Evolutionary conservation across 1,140 invertebrate species (phyloP), one percentile per base, ranked within the genome.

Genomic region (Kradibia gibbosae): DNA sequence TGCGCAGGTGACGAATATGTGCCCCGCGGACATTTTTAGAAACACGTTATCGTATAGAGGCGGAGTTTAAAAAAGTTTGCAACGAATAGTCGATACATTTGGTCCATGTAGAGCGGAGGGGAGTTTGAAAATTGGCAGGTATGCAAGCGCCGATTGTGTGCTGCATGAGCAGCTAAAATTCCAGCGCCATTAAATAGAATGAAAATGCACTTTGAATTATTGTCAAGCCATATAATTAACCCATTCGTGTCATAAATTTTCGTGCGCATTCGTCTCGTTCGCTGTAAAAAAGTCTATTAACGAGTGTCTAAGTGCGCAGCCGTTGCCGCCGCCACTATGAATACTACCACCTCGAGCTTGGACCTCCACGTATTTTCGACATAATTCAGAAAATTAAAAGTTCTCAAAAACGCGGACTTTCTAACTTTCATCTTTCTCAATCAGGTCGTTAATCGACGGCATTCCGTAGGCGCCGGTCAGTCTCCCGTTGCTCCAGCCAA

Each of bases 361-460:
- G 22, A 25, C n/a, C 48, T 8, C 8, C 73, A 3, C 73, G 73
- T 22, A 39, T 75, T 55, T 39, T 75, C 22, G 53, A 75, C 39
- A 20, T 25, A 28, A 62, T 55, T 42, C 28, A 45, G 55, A 42
- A 77, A 77, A 77, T 62, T 57, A 48, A 60, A 10, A 48, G 25
- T 20, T 28, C 60, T 50, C 75, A 34, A 45, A 42, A 57, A 45
- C 25, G 31, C 60, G 20, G 28, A 67, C 75, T 77, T 77, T 77
- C 75, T 77, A 77, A 77, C 75, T 77, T 77, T 77, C 75, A 77
- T 77, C 75, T 77, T 77, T 77, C 60, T 28, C 75, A 62, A 67
- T 39, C 60, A 36, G 15, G 36, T 67, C 62, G 62, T 39, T 67
- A 39, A 39, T 39, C 36, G 17, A 39, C 22, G 62, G 62, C 62